These are phyloP conservation scores for Uropsilus gracilis DNA, from an alignment of 2,113 vertebrate species.

Conservation along the genomic window DNA sequence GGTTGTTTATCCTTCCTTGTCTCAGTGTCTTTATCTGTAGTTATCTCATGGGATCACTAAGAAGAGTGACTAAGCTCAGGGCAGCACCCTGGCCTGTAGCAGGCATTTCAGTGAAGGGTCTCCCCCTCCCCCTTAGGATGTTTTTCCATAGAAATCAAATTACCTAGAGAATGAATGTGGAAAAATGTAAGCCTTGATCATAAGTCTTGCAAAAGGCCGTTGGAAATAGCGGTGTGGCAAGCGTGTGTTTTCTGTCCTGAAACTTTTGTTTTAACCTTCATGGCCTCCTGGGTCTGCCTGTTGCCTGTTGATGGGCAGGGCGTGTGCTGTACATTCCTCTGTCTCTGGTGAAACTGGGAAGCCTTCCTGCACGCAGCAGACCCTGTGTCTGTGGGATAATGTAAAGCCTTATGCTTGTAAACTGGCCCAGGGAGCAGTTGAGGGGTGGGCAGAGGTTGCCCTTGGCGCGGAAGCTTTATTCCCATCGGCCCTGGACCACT, in stretches of 20 bases:
- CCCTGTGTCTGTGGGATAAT: not conserved
- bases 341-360: conserved; percentile 10
- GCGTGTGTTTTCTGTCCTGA: not conserved
- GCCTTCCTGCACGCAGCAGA: not conserved
- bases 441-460: not conserved
- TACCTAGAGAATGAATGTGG: not conserved
- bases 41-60: fast-evolving
- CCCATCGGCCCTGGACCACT: conserved; percentile 4
- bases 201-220: not conserved
- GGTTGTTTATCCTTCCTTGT: too few species aligned
- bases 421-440: not conserved
- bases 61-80: not conserved
- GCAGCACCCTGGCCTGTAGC: not conserved
- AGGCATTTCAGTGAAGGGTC: too few species aligned
- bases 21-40: not conserved
- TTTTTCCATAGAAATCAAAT: not conserved
- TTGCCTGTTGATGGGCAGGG: too few species aligned
- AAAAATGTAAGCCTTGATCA: not conserved
- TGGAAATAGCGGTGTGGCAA: not conserved
- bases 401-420: not conserved
- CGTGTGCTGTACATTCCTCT: not conserved
- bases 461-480: conserved; percentile 35
- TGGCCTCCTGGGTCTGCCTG: not conserved
- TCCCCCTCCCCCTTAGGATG: not conserved
- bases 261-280: not conserved